A percentile compares a stretch with the other conserved stretches of the same genome.
phyloP scores from a whole-genome alignment of 2,888 invertebrate species.

The Bimastos eiseni region DNA sequence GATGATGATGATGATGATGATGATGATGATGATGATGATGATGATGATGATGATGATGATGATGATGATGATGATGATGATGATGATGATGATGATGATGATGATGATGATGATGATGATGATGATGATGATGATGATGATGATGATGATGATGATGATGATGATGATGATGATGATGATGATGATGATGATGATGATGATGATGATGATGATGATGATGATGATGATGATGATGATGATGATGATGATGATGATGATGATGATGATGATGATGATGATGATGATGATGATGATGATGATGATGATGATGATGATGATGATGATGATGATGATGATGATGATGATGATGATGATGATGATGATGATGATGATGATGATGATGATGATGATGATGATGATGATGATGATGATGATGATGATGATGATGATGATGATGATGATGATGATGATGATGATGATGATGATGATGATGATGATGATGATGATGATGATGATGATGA shows the following conservation, averaged over 20 bases:
- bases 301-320: no score
- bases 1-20: slow-evolving; percentile 14
- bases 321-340: no score
- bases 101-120: slow-evolving; percentile 28
- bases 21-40: not conserved
- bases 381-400: not conserved
- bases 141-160: slow-evolving; percentile 30
- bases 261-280: no score
- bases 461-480: slow-evolving; percentile 32
- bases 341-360: no score
- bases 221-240: no score
- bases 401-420: not conserved
- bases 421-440: not conserved
- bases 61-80: not conserved
- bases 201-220: no score
- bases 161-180: slow-evolving; percentile 25
- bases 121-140: slow-evolving; percentile 27
- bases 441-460: slow-evolving; percentile 31
- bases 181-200: no score
- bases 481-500: slow-evolving; percentile 17
- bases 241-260: no score
- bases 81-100: not conserved
- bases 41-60: not conserved
- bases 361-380: no score
- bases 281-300: no score